A percentile compares a stretch with the other conserved stretches of the same genome.
Evolutionary conservation across 2,797 vertebrate genomes (phyloP).

Genomic region (Nothura maculosa): DNA sequence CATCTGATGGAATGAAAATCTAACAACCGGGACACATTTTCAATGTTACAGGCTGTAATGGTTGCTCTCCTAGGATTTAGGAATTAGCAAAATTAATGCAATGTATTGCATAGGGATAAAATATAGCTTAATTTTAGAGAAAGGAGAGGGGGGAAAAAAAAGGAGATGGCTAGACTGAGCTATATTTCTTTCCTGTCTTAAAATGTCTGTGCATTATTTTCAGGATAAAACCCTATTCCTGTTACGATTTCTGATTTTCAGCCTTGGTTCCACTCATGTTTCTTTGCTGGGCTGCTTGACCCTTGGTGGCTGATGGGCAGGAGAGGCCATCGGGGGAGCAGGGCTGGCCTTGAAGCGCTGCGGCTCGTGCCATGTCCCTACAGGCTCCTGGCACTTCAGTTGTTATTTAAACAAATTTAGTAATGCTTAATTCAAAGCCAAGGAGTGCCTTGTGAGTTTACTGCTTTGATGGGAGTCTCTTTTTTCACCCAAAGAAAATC

Average conservation of each 20-base stretch:
- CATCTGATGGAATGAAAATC: background rate
- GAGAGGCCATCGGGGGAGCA: background rate
- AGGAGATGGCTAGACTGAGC: background rate
- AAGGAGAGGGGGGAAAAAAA: background rate
- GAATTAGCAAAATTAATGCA: slow-evolving; percentile 35
- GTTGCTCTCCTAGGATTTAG: background rate
- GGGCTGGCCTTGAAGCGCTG: background rate
- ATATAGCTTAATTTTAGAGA: slow-evolving; percentile 7
- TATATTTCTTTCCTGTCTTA: background rate
- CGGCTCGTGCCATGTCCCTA: background rate
- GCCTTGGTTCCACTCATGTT: background rate
- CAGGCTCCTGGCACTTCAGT: background rate
- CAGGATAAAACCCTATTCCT: background rate
- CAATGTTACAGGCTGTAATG: background rate
- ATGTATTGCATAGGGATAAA: background rate
- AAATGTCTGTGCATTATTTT: background rate
- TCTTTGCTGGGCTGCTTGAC: background rate
- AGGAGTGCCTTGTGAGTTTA: background rate
- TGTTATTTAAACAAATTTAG: background rate
- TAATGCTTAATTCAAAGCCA: background rate
- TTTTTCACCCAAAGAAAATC: background rate
- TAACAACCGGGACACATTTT: background rate
- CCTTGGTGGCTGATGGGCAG: background rate
- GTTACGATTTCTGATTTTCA: background rate
- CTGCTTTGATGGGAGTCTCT: background rate